Percentiles rank a stretch among this genome's conserved stretches.
These are phyloP conservation scores for Hypothenemus hampei DNA, from an alignment of 1,140 invertebrate genomes.

Conservation along the genomic window DNA sequence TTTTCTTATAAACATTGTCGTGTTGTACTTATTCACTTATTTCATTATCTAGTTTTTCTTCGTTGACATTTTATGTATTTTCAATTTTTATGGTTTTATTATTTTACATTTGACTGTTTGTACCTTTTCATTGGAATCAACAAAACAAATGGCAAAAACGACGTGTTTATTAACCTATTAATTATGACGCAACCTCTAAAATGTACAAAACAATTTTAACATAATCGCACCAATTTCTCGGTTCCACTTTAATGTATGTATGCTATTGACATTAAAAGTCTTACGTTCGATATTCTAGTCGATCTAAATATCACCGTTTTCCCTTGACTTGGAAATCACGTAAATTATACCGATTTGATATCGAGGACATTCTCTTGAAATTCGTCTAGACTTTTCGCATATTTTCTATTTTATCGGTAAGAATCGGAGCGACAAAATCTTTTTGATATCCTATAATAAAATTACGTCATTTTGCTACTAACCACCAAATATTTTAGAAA, in stretches of 20 bases:
- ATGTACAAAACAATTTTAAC: background rate
- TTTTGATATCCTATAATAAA: too few species aligned
- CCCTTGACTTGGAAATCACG: conserved; percentile 21
- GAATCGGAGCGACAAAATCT: too few species aligned
- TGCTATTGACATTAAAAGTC: conserved; percentile 23
- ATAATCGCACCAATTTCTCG: conserved; percentile 12
- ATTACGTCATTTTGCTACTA: too few species aligned
- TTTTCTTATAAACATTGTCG: too few species aligned
- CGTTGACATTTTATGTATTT: too few species aligned
- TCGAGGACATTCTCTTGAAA: conserved; percentile 2
- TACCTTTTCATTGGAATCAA: background rate
- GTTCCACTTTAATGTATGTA: conserved; percentile 19
- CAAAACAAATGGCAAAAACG: background rate
- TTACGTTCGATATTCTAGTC: conserved; percentile 12
- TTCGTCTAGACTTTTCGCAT: too few species aligned
- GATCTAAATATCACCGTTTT: conserved; percentile 22
- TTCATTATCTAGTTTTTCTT: too few species aligned
- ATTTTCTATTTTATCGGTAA: too few species aligned
- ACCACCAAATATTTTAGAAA: too few species aligned
- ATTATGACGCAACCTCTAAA: conserved; percentile 7
- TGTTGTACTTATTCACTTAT: too few species aligned
- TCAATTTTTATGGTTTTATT: too few species aligned
- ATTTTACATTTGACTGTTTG: background rate
- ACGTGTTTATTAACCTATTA: background rate
- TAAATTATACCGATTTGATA: conserved; percentile 14